Evolutionary conservation across 2,888 invertebrate genomes (phyloP).

Genomic region (Daptonema setosum): DNA sequence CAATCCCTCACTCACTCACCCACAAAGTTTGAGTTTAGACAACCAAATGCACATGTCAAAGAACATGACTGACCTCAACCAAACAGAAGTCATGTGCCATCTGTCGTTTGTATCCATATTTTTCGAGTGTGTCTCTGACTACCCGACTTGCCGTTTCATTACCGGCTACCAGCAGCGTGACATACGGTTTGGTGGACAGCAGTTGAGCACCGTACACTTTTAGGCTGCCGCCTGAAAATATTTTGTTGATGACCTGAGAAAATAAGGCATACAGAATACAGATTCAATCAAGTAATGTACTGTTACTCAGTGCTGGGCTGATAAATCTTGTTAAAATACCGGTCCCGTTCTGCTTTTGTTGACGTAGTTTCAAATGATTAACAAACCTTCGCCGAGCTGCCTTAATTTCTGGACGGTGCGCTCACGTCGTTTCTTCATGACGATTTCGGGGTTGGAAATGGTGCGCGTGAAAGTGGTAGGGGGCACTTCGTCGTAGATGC

Average conservation of each 20-base stretch:
- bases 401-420: slow-evolving; percentile 85
- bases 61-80: slow-evolving; percentile 67
- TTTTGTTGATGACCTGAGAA: background rate
- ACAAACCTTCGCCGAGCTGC: slow-evolving; percentile 17
- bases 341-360: too few relatives aligned
- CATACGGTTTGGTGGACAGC: slow-evolving; percentile 76
- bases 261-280: background rate
- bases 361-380: background rate
- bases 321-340: too few relatives aligned
- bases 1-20: too few relatives aligned
- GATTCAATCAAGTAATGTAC: background rate
- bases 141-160: slow-evolving; percentile 76
- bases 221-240: slow-evolving; percentile 32
- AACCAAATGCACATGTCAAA: too few relatives aligned
- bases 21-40: too few relatives aligned
- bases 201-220: slow-evolving; percentile 84
- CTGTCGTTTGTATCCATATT: slow-evolving; percentile 74
- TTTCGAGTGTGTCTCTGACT: slow-evolving; percentile 81
- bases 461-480: slow-evolving; percentile 95
- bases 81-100: slow-evolving; percentile 78
- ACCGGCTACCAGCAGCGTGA: slow-evolving; percentile 76
- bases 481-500: slow-evolving; percentile 51
- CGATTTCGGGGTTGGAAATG: slow-evolving; percentile 97
- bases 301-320: too few relatives aligned
- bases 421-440: slow-evolving; percentile 84